Base-by-base conservation (phyloP, 1,140 invertebrate species). In the Conopomorpha cramerella region DNA sequence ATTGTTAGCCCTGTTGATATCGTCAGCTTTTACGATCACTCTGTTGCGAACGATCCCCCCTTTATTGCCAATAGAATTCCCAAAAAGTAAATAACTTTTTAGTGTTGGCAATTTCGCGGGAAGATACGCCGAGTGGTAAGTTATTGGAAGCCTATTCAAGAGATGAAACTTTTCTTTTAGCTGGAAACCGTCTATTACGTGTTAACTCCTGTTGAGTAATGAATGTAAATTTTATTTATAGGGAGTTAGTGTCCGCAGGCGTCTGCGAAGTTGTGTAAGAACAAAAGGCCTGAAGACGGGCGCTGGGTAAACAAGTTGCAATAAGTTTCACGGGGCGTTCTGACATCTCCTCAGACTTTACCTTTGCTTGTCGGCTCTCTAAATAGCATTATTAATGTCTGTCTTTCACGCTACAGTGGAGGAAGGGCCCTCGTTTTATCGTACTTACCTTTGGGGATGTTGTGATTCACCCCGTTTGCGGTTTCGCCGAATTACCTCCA, bases 181-280 rank as follows among this genome's bases (percentile, higher is more conserved):
- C 4, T 6, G 10, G 19, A 23, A 23, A 23, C 19, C 19, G 38
- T 27, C 37, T 45, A 46, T 43, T 45, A 40, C 31, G 39, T 37
- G 12, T 26, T 40, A 30, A 33, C 37, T 49, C 47, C 41, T 12
- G 27, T 13, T 15, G 16, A 47, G 37, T 57, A 55, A 61, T 56
- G 38, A 64, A 67, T 64, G 60, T 56, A 64, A 64, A 64, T 62
- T 65, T 49, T 59, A 58, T 63, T 62, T 61, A 62, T 54, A 57
- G 49, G 51, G 54, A 53, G 49, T 57, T 53, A 51, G 43, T 46
- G 50, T 62, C 48, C 48, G 48, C 48, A 35, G 45, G 51, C 50
- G 58, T 60, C 56, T 58, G 49, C 46, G 34, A 63, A 68, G 53
- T 68, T 68, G 50, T 43, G 38, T 36, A 37, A 29, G 50, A 59